These are phyloP conservation scores for Actinia equina DNA, from an alignment of 64 coral and sea anemone species.

Conservation along the genomic window DNA sequence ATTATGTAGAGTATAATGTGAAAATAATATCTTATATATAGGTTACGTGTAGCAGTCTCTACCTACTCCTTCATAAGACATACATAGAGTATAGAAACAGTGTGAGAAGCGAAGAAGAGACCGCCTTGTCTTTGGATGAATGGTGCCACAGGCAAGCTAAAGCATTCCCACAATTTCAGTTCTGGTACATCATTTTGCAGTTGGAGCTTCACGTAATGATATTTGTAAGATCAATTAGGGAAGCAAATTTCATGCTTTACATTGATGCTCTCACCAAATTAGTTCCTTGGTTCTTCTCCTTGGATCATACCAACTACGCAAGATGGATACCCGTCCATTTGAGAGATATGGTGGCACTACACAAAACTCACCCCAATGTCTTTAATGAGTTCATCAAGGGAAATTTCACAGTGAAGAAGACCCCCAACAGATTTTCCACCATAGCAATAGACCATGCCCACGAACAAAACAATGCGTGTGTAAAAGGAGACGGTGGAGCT, in stretches of 20 bases:
- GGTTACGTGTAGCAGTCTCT: background rate
- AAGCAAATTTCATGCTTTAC: slow-evolving; percentile 22
- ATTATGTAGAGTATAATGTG: too few species aligned
- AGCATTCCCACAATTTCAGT: too few species aligned
- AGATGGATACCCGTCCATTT: slow-evolving; percentile 29
- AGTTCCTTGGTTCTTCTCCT: slow-evolving; percentile 43
- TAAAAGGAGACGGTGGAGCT: background rate
- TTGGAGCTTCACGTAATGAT: too few species aligned
- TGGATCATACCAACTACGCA: slow-evolving; percentile 34
- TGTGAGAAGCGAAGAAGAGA: background rate
- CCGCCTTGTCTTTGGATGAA: background rate
- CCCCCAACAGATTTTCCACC: background rate
- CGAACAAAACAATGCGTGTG: slow-evolving; percentile 1
- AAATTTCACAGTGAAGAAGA: background rate
- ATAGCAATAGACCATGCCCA: slow-evolving; percentile 10
- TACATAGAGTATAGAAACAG: background rate
- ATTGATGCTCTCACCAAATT: slow-evolving; percentile 29
- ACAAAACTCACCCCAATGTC: background rate
- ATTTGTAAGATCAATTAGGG: background rate
- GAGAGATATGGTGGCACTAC: slow-evolving; percentile 17
- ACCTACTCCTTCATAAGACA: background rate
- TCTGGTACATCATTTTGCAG: too few species aligned
- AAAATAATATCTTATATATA: too few species aligned
- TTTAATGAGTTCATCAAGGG: background rate
- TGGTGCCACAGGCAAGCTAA: too few species aligned